These are phyloP conservation scores for Diceros bicornis DNA, from an alignment of 2,797 vertebrate genomes.

Conservation along the genomic window DNA sequence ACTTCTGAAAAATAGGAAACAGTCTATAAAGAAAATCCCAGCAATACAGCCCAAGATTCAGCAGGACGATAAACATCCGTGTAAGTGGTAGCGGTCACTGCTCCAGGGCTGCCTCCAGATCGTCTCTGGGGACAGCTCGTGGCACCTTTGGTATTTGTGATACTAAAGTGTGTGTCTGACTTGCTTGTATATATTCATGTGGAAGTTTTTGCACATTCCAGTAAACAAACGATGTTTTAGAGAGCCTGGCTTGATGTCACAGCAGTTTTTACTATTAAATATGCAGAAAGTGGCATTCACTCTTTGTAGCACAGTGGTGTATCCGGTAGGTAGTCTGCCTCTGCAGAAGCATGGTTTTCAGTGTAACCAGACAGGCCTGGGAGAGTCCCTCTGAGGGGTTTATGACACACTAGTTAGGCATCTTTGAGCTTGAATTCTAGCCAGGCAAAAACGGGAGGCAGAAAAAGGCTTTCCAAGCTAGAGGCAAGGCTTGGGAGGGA, in stretches of 20 bases:
- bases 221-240: neutral
- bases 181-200: neutral
- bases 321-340: neutral
- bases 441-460: neutral
- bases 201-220: neutral
- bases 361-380: neutral
- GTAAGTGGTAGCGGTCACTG: no score
- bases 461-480: neutral
- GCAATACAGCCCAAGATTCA: neutral
- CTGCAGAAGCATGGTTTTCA: neutral
- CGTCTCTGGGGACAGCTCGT: neutral
- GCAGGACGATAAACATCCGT: neutral
- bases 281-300: neutral
- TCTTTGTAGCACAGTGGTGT: neutral
- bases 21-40: neutral
- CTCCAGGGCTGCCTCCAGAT: fast-evolving
- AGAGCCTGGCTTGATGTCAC: neutral
- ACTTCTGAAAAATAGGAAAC: neutral
- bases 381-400: neutral
- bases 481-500: neutral
- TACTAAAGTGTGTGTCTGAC: neutral
- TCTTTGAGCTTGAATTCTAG: conserved; percentile 10
- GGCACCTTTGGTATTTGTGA: neutral
- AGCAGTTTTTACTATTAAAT: neutral
- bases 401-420: neutral